Evolutionary conservation across 2,797 vertebrate genomes (phyloP), one percentile per base, ranked within the genome.

Genomic region (Capromys pilorides): DNA sequence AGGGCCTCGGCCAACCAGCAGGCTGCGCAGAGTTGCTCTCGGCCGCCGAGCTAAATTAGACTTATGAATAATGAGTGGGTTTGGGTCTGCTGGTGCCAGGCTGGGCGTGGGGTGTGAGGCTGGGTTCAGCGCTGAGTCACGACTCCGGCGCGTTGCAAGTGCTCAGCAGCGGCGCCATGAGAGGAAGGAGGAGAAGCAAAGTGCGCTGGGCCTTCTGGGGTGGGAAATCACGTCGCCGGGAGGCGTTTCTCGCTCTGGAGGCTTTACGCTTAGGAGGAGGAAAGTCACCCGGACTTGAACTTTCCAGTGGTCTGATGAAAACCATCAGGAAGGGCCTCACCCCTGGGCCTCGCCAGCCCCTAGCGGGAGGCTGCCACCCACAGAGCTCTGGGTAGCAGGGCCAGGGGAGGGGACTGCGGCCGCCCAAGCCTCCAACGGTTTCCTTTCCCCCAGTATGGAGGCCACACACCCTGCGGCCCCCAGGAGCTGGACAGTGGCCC

Each of bases 261-360:
- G 61, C 62, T 19, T 51, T 39, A 8, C 4, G 8, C 5, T 39
- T 14, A 21, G 28, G 49, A 80, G 7, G 57, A 86, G 71, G 80
- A 75, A 66, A 26, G 31, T 49, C 18, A 1, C 24, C 75, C 3
- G 1, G 51, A n/a, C 24, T 82, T 59, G 39, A 64, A 49, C 14
- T 91, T 90, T 33, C 86, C 61, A 39, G n/a, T 6, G 19, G 57
- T 19, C 13, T 14, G 10, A 41, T 7, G 21, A 24, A 31, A 36
- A 22, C n/a, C 16, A 24, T 12, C 0, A 18, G 31, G 5, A 0
- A 0, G 16, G 5, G 22, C 45, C 36, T 36, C 45, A 45, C 19
- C 0, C 0, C 10, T 61, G 45, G 45, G 18, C 54, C n/a, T 57
- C 2, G 0, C 22, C 8, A 12, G 5, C 4, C 9, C 62, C 49